Conservation (phyloP, 1,140 invertebrate species). For the Cataglyphis hispanica region DNA sequence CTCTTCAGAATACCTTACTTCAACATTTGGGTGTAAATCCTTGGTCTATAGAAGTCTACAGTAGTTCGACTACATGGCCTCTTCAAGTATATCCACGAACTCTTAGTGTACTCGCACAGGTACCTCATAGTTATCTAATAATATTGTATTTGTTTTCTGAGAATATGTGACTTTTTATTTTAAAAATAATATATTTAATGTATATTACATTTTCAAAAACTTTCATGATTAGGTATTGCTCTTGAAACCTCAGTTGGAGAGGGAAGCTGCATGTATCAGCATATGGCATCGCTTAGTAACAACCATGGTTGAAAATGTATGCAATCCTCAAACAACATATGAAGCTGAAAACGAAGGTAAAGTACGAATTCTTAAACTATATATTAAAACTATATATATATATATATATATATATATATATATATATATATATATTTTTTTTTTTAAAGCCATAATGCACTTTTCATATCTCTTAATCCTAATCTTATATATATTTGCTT, state of each 20-base stretch:
- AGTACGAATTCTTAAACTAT: not conserved
- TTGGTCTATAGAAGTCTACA: slow-evolving; percentile 87
- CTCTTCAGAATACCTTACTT: slow-evolving; percentile 91
- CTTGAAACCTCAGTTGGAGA: slow-evolving; percentile 93
- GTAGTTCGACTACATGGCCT: slow-evolving; percentile 90
- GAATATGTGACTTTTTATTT: slow-evolving; percentile 10
- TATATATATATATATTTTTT: not conserved
- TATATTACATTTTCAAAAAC: slow-evolving; percentile 12
- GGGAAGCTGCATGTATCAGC: slow-evolving; percentile 94
- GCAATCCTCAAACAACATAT: slow-evolving; percentile 86
- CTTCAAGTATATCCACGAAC: slow-evolving; percentile 95
- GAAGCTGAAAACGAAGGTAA: slow-evolving; percentile 90
- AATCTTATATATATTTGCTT: not conserved
- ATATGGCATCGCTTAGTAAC: slow-evolving; percentile 96
- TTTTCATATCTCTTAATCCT: not conserved
- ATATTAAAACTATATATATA: not conserved
- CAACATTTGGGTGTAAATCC: slow-evolving; percentile 92
- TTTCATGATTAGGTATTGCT: slow-evolving; percentile 88
- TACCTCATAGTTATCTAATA: slow-evolving; percentile 74
- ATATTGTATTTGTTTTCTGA: not conserved
- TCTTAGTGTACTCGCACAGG: slow-evolving; percentile 92
- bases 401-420: not conserved
- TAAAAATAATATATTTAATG: not conserved
- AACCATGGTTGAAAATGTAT: slow-evolving; percentile 94
- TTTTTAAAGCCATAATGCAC: not conserved